These are phyloP conservation scores for Drosophila chauvacae DNA, from an alignment of 1,140 invertebrate genomes.

Conservation along the genomic window DNA sequence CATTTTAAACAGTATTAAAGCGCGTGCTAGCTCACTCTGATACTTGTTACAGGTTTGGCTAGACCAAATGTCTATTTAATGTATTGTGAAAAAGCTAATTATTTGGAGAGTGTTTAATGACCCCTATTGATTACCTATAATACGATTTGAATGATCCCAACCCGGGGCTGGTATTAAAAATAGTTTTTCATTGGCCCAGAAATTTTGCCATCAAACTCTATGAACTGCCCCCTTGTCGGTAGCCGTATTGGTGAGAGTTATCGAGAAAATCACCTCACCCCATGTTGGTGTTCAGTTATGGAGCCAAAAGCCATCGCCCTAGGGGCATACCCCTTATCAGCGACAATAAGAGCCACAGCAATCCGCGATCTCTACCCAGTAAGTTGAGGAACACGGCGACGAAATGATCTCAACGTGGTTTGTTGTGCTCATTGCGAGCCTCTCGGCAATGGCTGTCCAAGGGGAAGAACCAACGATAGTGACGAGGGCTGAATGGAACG, in stretches of 20 bases:
- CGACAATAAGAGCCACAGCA: slow-evolving; percentile 39
- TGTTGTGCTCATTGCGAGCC: slow-evolving; percentile 1
- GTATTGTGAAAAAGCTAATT: not conserved
- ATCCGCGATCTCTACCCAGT: slow-evolving; percentile 38
- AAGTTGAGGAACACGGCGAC: slow-evolving; percentile 9
- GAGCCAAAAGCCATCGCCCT: slow-evolving; percentile 19
- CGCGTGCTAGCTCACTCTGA: not conserved
- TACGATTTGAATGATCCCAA: not conserved
- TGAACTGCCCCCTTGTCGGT: not conserved
- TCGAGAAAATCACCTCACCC: slow-evolving; percentile 37
- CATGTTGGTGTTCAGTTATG: not conserved
- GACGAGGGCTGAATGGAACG: slow-evolving; percentile 86
- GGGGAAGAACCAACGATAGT: slow-evolving; percentile 58
- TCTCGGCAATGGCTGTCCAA: slow-evolving; percentile 20
- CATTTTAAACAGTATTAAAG: too few relatives aligned
- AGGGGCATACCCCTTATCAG: slow-evolving; percentile 56
- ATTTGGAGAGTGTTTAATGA: not conserved
- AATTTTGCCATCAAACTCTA: not conserved
- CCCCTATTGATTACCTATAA: not conserved
- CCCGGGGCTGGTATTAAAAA: not conserved
- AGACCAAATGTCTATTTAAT: not conserved
- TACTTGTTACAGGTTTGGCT: not conserved
- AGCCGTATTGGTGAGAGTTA: slow-evolving; percentile 5
- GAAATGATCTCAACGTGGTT: slow-evolving; percentile 46
- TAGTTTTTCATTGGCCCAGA: not conserved